Conservation (phyloP, 2,797 vertebrate species). For the Rachycentron canadum region DNA sequence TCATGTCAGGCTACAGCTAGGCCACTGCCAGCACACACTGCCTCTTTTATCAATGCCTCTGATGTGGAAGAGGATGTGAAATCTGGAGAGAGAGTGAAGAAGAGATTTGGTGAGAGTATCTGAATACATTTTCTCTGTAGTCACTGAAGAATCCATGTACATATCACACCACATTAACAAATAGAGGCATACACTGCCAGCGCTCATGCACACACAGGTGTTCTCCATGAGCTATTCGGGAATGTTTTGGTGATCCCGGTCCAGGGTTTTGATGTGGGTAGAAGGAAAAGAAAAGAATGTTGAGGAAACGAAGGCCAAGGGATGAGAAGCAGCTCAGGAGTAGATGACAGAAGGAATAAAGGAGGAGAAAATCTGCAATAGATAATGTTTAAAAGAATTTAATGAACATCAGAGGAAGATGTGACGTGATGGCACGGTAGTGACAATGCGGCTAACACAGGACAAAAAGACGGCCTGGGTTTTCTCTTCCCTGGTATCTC, state of each 20-base stretch:
- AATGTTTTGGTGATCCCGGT: conserved; percentile 81
- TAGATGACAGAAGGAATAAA: conserved; percentile 56
- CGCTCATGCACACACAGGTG: conserved; percentile 78
- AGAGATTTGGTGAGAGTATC: conserved; percentile 74
- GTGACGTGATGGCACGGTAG: conserved; percentile 42
- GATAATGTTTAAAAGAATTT: conserved; percentile 56
- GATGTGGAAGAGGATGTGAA: conserved; percentile 84
- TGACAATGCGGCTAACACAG: conserved; percentile 65
- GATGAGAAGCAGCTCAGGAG: conserved; percentile 62
- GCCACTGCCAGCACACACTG: conserved; percentile 73
- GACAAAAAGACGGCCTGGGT: conserved; percentile 64
- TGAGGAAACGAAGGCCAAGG: conserved; percentile 68
- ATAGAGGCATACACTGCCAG: conserved; percentile 73
- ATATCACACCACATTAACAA: conserved; percentile 82
- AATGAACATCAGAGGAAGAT: conserved; percentile 52
- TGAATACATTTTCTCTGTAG: conserved; percentile 77
- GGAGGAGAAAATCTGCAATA: conserved; percentile 37
- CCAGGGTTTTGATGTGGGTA: conserved; percentile 85
- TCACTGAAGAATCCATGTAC: conserved; percentile 81
- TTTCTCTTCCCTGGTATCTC: conserved; percentile 79
- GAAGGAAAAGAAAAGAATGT: conserved; percentile 75
- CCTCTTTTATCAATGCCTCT: conserved; percentile 78
- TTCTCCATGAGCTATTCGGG: conserved; percentile 76
- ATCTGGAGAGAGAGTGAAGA: conserved; percentile 82
- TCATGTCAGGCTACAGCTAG: conserved; percentile 67